A percentile compares a stretch with the other conserved stretches of the same genome.
Evolutionary conservation across 2,797 vertebrate species (phyloP).

Genomic region (Dendrocincla tyrannina): DNA sequence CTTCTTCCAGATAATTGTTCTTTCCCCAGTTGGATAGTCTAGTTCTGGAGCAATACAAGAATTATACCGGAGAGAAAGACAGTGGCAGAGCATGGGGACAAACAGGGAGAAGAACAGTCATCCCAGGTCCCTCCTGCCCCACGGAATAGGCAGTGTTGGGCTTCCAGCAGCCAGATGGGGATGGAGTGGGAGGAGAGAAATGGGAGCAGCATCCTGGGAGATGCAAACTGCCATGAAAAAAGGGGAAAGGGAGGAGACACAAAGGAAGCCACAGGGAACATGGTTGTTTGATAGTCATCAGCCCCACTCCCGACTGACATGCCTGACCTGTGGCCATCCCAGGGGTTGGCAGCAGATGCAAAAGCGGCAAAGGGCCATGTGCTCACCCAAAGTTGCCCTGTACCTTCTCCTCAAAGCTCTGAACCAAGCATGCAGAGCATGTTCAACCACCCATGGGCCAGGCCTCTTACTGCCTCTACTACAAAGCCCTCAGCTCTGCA

Average conservation of each 20-base stretch:
- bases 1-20: slow-evolving; percentile 45
- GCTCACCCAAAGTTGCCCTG: background rate
- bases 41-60: slow-evolving; percentile 52
- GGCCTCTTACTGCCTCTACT: background rate
- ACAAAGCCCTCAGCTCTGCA: background rate
- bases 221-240: background rate
- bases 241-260: background rate
- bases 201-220: background rate
- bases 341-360: background rate
- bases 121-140: background rate
- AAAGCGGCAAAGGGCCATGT: background rate
- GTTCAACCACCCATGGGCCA: background rate
- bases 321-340: background rate
- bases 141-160: background rate
- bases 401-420: background rate
- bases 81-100: background rate
- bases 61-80: slow-evolving; percentile 24
- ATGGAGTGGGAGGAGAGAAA: background rate
- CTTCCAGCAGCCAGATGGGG: background rate
- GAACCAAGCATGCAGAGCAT: background rate
- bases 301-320: fast-evolving
- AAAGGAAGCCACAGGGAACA: background rate
- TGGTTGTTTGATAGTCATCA: background rate
- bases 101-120: background rate
- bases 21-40: slow-evolving; percentile 52